These are phyloP conservation scores for Ceriagrion tenellum DNA, from an alignment of 2,888 invertebrate species.

Conservation along the genomic window DNA sequence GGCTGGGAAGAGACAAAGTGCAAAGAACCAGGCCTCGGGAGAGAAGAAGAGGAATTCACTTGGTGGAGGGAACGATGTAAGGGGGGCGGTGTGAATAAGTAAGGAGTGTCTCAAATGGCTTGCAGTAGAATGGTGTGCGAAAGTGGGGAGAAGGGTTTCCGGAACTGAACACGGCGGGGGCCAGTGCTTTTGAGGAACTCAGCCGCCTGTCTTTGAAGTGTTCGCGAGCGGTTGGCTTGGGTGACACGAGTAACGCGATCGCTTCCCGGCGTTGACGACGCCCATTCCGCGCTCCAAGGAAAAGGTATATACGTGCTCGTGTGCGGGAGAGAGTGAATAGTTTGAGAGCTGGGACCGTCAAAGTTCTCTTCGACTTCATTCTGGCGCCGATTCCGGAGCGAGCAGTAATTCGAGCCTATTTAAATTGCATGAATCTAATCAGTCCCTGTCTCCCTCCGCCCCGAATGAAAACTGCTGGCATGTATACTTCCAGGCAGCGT, in stretches of 20 bases:
- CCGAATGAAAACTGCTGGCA: not conserved
- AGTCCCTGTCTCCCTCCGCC: not conserved
- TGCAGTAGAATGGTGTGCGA: not conserved
- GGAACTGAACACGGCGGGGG: not conserved
- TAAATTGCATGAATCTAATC: conserved; percentile 16
- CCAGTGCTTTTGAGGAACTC: not conserved
- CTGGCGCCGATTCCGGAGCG: not conserved
- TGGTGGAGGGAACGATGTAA: not conserved
- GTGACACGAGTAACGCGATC: not conserved
- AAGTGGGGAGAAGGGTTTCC: not conserved
- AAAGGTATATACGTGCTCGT: not conserved
- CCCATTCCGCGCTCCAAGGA: not conserved
- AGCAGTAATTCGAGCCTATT: not conserved
- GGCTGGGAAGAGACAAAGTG: not conserved
- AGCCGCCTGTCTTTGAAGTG: not conserved
- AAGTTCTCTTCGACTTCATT: not conserved
- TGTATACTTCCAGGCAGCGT: not conserved
- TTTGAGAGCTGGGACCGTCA: not conserved
- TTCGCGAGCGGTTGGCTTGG: not conserved
- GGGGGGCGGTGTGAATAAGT: not conserved
- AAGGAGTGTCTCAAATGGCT: conserved; percentile 5
- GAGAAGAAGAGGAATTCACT: not conserved
- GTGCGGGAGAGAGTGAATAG: not conserved
- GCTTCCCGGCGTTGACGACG: not conserved
- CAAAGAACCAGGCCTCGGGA: not conserved